Conservation (phyloP, 2,888 invertebrate species). For the Acronicta leporina region DNA sequence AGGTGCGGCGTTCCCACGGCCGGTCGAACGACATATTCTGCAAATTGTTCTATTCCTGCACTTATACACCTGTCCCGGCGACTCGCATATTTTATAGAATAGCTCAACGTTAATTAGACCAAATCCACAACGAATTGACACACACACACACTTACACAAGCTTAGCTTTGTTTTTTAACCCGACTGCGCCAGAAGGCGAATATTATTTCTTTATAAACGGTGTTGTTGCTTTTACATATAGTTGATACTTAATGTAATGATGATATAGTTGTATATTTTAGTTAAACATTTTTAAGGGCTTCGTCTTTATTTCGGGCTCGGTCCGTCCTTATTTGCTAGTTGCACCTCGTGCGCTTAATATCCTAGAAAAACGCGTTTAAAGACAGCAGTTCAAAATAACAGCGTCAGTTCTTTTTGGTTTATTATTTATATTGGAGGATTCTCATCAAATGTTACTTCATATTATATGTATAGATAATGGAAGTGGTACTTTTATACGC, state of each 20-base stretch:
- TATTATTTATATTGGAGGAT: slow-evolving; percentile 12
- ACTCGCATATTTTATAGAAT: slow-evolving; percentile 50
- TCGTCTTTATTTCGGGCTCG: neutral
- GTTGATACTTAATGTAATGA: too few relatives aligned
- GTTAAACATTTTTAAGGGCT: too few relatives aligned
- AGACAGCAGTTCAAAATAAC: slow-evolving; percentile 26
- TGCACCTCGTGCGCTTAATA: slow-evolving; percentile 5
- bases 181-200: too few relatives aligned
- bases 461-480: too few relatives aligned
- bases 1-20: slow-evolving; percentile 82
- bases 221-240: neutral
- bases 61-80: slow-evolving; percentile 72
- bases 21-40: slow-evolving; percentile 65
- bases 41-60: slow-evolving; percentile 78
- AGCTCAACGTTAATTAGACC: slow-evolving; percentile 26
- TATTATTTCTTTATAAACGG: too few relatives aligned
- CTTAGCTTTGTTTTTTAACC: too few relatives aligned
- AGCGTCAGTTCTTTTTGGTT: slow-evolving; percentile 14
- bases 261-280: too few relatives aligned
- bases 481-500: too few relatives aligned
- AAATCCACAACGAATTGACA: slow-evolving; percentile 7
- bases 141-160: neutral
- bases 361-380: slow-evolving; percentile 20
- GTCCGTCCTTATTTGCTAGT: neutral
- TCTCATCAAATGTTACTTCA: neutral